Conservation (phyloP, 2,797 vertebrate species). For the Tangara arthus region DNA sequence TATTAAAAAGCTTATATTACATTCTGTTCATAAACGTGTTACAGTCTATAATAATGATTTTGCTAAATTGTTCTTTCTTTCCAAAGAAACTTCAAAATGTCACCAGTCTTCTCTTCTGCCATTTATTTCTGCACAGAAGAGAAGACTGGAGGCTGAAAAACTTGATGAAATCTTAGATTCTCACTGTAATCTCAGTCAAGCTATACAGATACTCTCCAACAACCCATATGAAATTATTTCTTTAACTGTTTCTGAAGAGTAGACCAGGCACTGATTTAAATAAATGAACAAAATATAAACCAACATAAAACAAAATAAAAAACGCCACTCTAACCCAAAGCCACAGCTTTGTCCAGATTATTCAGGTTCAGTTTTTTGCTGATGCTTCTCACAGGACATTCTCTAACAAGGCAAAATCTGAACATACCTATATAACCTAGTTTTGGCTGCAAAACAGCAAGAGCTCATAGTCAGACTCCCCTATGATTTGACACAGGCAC, state of each 20-base stretch:
- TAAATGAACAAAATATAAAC: neutral
- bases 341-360: neutral
- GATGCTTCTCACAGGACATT: neutral
- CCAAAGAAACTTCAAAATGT: neutral
- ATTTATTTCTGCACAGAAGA: neutral
- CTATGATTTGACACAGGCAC: neutral
- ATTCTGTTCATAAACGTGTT: neutral
- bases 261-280: neutral
- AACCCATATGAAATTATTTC: neutral
- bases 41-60: neutral
- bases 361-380: neutral
- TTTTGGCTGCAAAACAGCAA: neutral
- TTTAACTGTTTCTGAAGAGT: neutral
- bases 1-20: conserved; percentile 13
- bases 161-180: neutral
- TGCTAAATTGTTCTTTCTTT: neutral
- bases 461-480: neutral
- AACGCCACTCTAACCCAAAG: fast-evolving
- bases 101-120: neutral
- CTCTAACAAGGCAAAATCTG: neutral
- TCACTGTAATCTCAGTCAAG: neutral
- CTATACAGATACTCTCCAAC: neutral
- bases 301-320: neutral
- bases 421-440: neutral
- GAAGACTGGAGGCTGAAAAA: neutral